A percentile compares a stretch with the other conserved stretches of the same genome.
These are phyloP conservation scores for Hemiscyllium ocellatum DNA, from an alignment of 2,113 vertebrate genomes.

Conservation along the genomic window DNA sequence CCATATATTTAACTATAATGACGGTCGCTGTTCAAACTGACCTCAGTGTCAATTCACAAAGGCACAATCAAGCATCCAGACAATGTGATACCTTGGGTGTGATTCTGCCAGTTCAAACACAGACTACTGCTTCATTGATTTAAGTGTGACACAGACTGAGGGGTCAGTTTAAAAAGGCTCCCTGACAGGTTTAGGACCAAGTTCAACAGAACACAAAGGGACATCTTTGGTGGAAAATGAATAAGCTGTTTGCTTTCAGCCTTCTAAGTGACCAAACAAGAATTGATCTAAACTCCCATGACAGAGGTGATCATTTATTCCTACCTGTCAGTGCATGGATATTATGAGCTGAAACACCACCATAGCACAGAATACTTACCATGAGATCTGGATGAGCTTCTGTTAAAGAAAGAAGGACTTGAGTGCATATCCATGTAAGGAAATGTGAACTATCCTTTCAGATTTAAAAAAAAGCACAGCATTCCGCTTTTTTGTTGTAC, in stretches of 20 bases:
- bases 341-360: not conserved
- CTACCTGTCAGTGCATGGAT: not conserved
- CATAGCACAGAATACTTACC: not conserved
- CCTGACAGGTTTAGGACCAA: slow-evolving; percentile 24
- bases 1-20: slow-evolving; percentile 1
- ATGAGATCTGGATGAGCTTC: not conserved
- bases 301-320: slow-evolving; percentile 18
- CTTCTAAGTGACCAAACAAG: slow-evolving; percentile 30
- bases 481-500: not conserved
- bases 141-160: slow-evolving; percentile 30
- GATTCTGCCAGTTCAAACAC: slow-evolving; percentile 2
- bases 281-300: slow-evolving; percentile 19
- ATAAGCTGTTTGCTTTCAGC: not conserved
- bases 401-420: not conserved
- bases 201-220: slow-evolving; percentile 27
- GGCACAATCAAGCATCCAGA: slow-evolving; percentile 8
- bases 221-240: not conserved
- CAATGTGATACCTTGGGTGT: not conserved
- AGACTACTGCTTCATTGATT: slow-evolving; percentile 34
- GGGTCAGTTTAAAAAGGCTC: slow-evolving; percentile 23
- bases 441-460: not conserved
- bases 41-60: slow-evolving; percentile 28
- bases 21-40: not conserved
- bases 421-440: not conserved
- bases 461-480: not conserved